These are phyloP conservation scores for Gymnoscopelus microlampas DNA, from an alignment of 2,797 vertebrate species.

Conservation along the genomic window DNA sequence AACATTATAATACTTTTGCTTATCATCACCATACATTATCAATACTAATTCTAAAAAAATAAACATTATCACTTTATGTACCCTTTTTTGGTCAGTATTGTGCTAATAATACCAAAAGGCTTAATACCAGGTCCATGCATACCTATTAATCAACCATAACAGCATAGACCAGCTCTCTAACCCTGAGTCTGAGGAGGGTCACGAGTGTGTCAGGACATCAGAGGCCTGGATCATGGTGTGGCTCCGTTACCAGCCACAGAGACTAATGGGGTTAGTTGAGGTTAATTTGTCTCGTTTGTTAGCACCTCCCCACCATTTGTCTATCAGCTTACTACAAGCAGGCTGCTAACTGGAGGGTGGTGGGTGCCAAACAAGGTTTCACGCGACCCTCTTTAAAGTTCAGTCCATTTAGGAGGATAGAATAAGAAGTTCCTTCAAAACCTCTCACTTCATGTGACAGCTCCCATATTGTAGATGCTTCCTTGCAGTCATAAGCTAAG, in stretches of 20 bases:
- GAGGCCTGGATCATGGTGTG: conserved; percentile 13
- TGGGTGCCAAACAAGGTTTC: conserved; percentile 2
- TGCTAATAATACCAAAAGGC: no score
- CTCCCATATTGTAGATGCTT: no score
- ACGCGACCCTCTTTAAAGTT: background rate
- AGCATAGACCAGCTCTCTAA: conserved; percentile 26
- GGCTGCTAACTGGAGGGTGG: conserved; percentile 18
- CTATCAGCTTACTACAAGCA: conserved; percentile 10
- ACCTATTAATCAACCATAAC: conserved; percentile 10
- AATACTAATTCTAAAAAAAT: no score
- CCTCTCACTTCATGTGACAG: no score
- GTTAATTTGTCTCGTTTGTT: conserved; percentile 26
- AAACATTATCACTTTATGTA: no score
- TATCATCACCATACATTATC: no score
- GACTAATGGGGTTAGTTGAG: conserved; percentile 54
- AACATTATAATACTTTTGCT: no score
- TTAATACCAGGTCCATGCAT: background rate
- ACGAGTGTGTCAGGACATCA: conserved; percentile 43
- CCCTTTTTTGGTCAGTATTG: no score
- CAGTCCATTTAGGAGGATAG: background rate
- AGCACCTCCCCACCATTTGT: conserved; percentile 20
- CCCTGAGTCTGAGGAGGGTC: conserved; percentile 44
- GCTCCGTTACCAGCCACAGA: background rate
- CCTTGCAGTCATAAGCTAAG: no score
- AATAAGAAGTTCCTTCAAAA: no score